These are phyloP conservation scores for Neomorphus geoffroyi DNA, from an alignment of 2,797 vertebrate species.

Conservation along the genomic window DNA sequence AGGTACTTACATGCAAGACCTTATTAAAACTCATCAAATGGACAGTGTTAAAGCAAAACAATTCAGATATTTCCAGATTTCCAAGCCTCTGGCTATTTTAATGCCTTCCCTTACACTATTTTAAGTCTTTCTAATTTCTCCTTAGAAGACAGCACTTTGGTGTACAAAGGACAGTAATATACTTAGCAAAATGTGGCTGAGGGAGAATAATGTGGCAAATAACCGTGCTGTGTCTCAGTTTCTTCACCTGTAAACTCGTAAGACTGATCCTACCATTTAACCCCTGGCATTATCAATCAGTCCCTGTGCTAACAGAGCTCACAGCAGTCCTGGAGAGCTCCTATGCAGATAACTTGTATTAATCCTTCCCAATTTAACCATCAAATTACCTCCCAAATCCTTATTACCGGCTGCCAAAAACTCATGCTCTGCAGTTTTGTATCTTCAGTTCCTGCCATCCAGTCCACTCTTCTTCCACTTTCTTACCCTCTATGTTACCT, in stretches of 20 bases:
- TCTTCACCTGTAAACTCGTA: not conserved
- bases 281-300: not conserved
- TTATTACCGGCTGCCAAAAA: not conserved
- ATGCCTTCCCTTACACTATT: not conserved
- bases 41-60: not conserved
- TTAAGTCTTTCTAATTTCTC: not conserved
- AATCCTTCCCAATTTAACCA: not conserved
- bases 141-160: not conserved
- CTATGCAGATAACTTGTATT: not conserved
- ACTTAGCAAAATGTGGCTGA: not conserved
- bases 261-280: not conserved
- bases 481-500: not conserved
- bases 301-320: not conserved
- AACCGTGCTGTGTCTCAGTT: not conserved
- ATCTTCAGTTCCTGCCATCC: not conserved
- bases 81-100: not conserved
- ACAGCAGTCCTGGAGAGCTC: not conserved
- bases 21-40: not conserved
- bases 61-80: not conserved
- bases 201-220: not conserved
- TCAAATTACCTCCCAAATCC: not conserved
- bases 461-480: not conserved
- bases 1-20: not conserved
- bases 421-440: not conserved
- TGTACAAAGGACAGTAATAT: not conserved